Base-by-base conservation (phyloP, 2,888 invertebrate species). In the Pollenia amentaria region DNA sequence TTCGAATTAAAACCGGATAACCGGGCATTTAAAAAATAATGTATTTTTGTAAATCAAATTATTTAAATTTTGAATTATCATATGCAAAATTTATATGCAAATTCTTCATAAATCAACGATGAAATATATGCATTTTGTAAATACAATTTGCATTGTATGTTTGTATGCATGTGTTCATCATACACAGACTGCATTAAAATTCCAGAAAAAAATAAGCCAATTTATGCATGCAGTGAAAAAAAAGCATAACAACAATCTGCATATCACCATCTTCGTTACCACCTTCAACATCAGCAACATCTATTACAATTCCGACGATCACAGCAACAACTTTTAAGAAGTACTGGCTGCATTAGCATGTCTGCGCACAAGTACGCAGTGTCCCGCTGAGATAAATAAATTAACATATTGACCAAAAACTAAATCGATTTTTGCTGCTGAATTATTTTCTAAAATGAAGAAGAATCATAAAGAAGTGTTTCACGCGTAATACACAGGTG, bases 101-200 rank as follows among this genome's bases (percentile, higher is more conserved):
- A 82, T 86, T 82, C 21, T 70, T 69, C 57, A 78, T 85, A 85
- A 86, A 82, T 85, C 78, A 85, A 73, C 60, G 77, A 72, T 90
- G 88, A 91, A 91, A 91, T 90, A 90, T 91, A 89, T 90, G 89
- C n/a, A 29, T 46, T 44, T 64, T 53, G 8, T 46, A 46, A 8
- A 2, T n/a, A 69, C 18, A 21, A 42, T 9, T 18, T 62, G 11
- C 16, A 16, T 18, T 0, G 8, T 48, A 11, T 51, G 10, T 38
- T 16, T 48, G 18, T 16, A 11, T n/a, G 3, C 14, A 62, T 40
- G 14, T 38, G 29, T 2, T 40, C 29, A 9, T 14, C 60, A 69
- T 90, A 90, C 89, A 90, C 89, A 89, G 89, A 89, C 90, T 44
- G 53, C 75, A 69, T 14, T 55, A 21, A 70, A 70, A 89, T 89